Percentiles rank a stretch among this genome's conserved stretches.
These are phyloP conservation scores for Endomychus coccineus DNA, from an alignment of 2,888 invertebrate genomes.

Conservation along the genomic window DNA sequence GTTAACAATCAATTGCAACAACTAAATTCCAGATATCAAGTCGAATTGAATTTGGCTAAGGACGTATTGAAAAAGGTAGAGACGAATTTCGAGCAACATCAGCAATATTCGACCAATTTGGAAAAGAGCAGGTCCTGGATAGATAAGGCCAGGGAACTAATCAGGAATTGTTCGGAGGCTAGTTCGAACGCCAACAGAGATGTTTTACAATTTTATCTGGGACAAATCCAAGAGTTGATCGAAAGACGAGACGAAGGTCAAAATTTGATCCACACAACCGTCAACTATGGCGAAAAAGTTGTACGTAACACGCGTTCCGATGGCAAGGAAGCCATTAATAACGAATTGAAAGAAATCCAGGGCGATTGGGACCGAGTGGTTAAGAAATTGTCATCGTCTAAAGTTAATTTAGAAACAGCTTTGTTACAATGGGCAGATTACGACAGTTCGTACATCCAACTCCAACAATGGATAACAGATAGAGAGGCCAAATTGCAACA, in stretches of 20 bases:
- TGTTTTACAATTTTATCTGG: conserved; percentile 70
- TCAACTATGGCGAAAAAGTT: conserved; percentile 86
- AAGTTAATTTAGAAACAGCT: conserved; percentile 84
- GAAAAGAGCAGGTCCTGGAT: conserved; percentile 78
- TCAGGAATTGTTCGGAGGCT: conserved; percentile 72
- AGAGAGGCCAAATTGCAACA: conserved; percentile 87
- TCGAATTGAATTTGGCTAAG: conserved; percentile 78
- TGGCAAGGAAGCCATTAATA: conserved; percentile 79
- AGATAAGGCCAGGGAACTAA: conserved; percentile 74
- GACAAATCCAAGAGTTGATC: conserved; percentile 72
- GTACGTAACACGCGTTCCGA: conserved; percentile 80
- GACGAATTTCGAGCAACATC: conserved; percentile 79
- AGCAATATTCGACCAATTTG: conserved; percentile 69
- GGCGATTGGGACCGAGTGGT: conserved; percentile 87
- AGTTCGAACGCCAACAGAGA: conserved; percentile 74
- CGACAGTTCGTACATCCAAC: conserved; percentile 84
- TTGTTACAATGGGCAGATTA: conserved; percentile 94
- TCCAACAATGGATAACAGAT: conserved; percentile 92
- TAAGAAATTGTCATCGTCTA: conserved; percentile 85
- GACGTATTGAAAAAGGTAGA: conserved; percentile 88
- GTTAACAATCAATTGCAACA: conserved; percentile 81
- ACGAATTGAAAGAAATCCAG: conserved; percentile 82
- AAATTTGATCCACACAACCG: conserved; percentile 75
- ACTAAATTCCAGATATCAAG: conserved; percentile 82
- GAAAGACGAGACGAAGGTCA: conserved; percentile 81